These are phyloP conservation scores for Aulostomus chinensis DNA, from an alignment of 2,797 vertebrate genomes.

Conservation along the genomic window DNA sequence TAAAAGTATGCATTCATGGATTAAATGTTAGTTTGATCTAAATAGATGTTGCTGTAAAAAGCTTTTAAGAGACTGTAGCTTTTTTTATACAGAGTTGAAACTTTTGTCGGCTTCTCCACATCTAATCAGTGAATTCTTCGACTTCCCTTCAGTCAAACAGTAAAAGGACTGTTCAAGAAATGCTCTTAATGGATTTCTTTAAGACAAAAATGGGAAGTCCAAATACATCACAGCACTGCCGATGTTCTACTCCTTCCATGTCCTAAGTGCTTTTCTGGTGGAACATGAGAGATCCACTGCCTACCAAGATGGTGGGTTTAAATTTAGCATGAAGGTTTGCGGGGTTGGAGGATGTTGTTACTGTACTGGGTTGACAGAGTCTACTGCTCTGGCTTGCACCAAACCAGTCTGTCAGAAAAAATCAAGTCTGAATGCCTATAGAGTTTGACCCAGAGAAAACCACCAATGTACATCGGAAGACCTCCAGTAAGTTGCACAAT, in stretches of 20 bases:
- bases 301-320: slow-evolving; percentile 65
- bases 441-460: slow-evolving; percentile 35
- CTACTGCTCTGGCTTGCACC: slow-evolving; percentile 25
- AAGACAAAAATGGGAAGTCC: slow-evolving; percentile 27
- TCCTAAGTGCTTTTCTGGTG: slow-evolving; percentile 68
- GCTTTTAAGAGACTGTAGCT: too few relatives aligned
- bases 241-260: slow-evolving; percentile 47
- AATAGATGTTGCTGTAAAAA: too few relatives aligned
- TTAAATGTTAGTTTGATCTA: too few relatives aligned
- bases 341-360: slow-evolving; percentile 60
- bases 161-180: slow-evolving; percentile 65
- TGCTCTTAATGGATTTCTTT: slow-evolving; percentile 67
- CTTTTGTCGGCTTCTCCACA: too few relatives aligned
- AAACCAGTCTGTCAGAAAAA: slow-evolving; percentile 69
- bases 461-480: slow-evolving; percentile 25
- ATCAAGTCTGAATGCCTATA: slow-evolving; percentile 56
- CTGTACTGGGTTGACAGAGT: slow-evolving; percentile 59
- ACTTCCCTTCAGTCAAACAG: slow-evolving; percentile 53
- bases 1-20: too few relatives aligned
- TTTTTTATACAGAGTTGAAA: too few relatives aligned
- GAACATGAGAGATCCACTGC: slow-evolving; percentile 45
- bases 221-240: slow-evolving; percentile 42
- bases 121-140: slow-evolving; percentile 50
- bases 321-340: slow-evolving; percentile 60
- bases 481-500: slow-evolving; percentile 30